A percentile compares a stretch with the other conserved stretches of the same genome.
phyloP scores from a whole-genome alignment of 2,113 vertebrate species.

The Propithecus coquereli region DNA sequence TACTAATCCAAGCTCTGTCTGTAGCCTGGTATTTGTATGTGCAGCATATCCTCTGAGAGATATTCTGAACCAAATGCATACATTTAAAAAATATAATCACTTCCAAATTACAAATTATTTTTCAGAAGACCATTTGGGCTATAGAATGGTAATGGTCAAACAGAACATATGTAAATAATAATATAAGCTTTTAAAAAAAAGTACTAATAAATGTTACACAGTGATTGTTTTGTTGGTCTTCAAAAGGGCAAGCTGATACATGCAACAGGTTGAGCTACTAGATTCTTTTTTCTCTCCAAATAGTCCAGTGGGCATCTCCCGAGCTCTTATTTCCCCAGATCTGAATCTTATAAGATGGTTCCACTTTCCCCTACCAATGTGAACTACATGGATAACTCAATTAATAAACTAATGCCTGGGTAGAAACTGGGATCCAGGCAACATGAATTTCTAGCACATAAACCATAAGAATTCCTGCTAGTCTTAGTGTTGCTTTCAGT shows the following conservation, averaged over 20 bases:
- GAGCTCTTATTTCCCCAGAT: neutral
- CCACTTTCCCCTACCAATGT: neutral
- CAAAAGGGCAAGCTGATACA: neutral
- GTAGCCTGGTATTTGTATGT: neutral
- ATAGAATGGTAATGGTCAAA: neutral
- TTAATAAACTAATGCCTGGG: neutral
- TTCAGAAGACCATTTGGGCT: constrained; percentile 17
- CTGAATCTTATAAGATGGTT: neutral
- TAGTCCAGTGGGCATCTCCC: neutral
- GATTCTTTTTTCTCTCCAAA: neutral
- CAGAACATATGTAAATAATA: constrained; percentile 35
- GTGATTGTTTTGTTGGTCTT: neutral
- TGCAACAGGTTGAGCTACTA: neutral
- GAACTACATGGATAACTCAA: neutral
- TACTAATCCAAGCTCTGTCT: constrained; percentile 37
- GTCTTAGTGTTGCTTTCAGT: neutral
- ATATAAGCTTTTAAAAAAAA: neutral
- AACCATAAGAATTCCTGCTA: neutral
- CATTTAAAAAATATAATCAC: constrained; percentile 25
- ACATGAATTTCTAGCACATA: neutral
- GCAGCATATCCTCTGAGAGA: constrained; percentile 17
- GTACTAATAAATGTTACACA: neutral
- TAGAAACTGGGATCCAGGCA: neutral
- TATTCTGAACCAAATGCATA: constrained; percentile 3
- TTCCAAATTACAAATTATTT: constrained; percentile 51